A percentile compares a stretch with the other conserved stretches of the same genome.
phyloP scores from a whole-genome alignment of 1,140 invertebrate genomes.

The Chironomus tepperi region DNA sequence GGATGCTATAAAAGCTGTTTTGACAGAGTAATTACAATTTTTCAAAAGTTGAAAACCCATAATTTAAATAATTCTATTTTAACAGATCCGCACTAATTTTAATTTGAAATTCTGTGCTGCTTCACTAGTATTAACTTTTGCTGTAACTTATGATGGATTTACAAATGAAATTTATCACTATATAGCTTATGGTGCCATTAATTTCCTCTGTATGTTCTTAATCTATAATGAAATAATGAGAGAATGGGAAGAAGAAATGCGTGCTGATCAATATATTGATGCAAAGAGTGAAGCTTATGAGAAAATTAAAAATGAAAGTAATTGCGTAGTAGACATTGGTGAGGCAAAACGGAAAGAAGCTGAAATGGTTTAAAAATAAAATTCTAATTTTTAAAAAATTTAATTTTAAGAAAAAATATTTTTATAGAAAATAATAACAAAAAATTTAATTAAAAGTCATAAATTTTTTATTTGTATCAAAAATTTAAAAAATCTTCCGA shows the following conservation, averaged over 20 bases:
- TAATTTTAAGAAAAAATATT: too few relatives aligned
- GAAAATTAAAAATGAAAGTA: background rate
- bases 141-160: background rate
- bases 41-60: background rate
- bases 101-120: background rate
- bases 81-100: background rate
- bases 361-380: too few relatives aligned
- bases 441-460: too few relatives aligned
- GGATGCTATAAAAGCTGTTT: background rate
- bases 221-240: background rate
- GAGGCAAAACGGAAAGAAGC: too few relatives aligned
- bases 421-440: too few relatives aligned
- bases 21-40: background rate
- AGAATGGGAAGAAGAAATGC: background rate
- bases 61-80: too few relatives aligned
- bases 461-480: too few relatives aligned
- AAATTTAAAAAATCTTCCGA: too few relatives aligned
- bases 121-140: background rate
- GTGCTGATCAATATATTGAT: background rate
- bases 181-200: background rate
- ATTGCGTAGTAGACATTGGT: too few relatives aligned
- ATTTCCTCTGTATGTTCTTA: background rate
- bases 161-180: background rate
- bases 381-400: too few relatives aligned
- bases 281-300: background rate